Base-by-base conservation (phyloP, 2,113 vertebrate genomes). In the Burhinus oedicnemus region DNA sequence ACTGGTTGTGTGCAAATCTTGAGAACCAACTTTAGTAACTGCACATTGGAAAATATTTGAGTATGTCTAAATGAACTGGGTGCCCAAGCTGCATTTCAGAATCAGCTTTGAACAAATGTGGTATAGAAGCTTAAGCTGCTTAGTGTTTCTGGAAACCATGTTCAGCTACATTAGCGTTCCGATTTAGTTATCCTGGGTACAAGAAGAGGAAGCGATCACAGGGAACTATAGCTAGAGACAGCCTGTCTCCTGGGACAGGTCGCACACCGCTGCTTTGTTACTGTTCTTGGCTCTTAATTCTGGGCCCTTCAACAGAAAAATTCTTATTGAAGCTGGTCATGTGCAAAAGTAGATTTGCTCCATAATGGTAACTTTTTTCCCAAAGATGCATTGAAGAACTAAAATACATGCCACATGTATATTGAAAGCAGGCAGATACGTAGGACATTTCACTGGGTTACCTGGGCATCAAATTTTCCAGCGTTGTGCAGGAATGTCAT, bases 391-490 rank as follows among this genome's bases (percentile, higher is more conserved):
- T 55, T 58, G 65, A 83, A 38, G 69, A 70, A 40, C 15, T 66
- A 62, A 76, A 52, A 26, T 0, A 38, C 26, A 15, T 11, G 84
- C 55, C n/a, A 17, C 5, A 15, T 1, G 30, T 51, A 19, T 20
- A 79, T 6, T 19, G 80, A 72, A 75, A 51, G n/a, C 72, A 70
- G 95, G 84, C 60, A 82, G 45, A n/a, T 13, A 72, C 1, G 1
- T 1, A 21, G 40, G 49, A 64, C 25, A 26, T 52, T 40, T 36
- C 62, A 45, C 66, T 8, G 1, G 2, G 69, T 98, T 99, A 99
- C 99, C 99, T 99, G 99, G 96, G 99, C 99, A 98, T 99, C 99
- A 86, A 99, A 99, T 98, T 99, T 99, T 98, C 99, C 99, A 97
- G 99, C 99, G 95, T 99, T 99, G 98, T 99, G 99, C 85, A 99